A percentile compares a stretch with the other conserved stretches of the same genome.
phyloP scores from a whole-genome alignment of 2,113 vertebrate genomes.

The Pampusana beccarii region DNA sequence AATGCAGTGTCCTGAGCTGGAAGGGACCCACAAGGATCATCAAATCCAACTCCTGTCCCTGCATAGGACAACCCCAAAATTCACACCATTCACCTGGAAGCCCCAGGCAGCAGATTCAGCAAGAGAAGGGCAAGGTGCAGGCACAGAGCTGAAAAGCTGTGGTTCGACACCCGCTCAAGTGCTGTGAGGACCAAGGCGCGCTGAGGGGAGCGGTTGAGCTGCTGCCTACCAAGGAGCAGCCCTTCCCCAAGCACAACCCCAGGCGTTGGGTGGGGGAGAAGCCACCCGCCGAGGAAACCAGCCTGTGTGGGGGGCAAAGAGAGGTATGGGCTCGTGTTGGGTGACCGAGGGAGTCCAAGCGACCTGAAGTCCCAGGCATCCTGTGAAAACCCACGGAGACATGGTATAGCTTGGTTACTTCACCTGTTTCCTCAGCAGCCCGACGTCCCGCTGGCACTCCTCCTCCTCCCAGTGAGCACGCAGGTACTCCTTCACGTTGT shows the following conservation, averaged over 20 bases:
- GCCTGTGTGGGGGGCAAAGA: not conserved
- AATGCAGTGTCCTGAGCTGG: too few species aligned
- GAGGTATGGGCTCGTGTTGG: not conserved
- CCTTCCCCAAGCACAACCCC: not conserved
- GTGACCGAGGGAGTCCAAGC: accelerated
- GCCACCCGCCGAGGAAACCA: accelerated
- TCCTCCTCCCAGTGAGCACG: conserved; percentile 92
- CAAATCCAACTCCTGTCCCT: too few species aligned
- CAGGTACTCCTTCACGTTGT: conserved; percentile 90
- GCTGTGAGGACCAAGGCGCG: not conserved
- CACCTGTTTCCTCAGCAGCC: conserved; percentile 94
- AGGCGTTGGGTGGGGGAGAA: not conserved
- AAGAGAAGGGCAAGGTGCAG: not conserved
- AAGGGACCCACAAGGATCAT: too few species aligned
- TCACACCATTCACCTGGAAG: not conserved
- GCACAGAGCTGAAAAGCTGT: not conserved
- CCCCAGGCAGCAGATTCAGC: not conserved
- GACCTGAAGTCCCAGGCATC: not conserved
- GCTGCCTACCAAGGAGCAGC: not conserved
- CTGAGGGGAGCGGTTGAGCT: not conserved
- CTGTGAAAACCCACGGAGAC: not conserved
- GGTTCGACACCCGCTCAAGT: accelerated
- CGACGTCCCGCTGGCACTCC: conserved; percentile 92
- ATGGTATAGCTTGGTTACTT: accelerated
- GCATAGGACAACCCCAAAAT: too few species aligned